Conservation (phyloP, 2,797 vertebrate species). For the Helostoma temminkii region DNA sequence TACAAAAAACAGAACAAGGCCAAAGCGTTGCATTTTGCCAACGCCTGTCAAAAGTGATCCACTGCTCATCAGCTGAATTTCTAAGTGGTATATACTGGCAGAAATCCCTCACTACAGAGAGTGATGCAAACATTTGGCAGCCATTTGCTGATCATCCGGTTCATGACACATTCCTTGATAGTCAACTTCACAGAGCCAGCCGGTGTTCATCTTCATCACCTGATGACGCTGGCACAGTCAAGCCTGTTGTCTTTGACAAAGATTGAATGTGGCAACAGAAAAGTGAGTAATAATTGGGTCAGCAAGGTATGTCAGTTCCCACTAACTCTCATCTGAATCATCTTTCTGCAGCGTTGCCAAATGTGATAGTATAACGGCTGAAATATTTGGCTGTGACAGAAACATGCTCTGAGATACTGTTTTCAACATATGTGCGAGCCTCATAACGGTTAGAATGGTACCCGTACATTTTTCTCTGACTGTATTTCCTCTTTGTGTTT, state of each 20-base stretch:
- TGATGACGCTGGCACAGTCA: constrained; percentile 70
- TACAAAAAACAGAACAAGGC: constrained; percentile 26
- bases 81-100: constrained; percentile 69
- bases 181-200: constrained; percentile 78
- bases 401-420: constrained; percentile 43
- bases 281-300: constrained; percentile 82
- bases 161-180: constrained; percentile 80
- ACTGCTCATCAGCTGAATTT: constrained; percentile 59
- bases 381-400: constrained; percentile 69
- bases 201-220: constrained; percentile 75
- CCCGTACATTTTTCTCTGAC: constrained; percentile 3
- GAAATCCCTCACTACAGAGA: constrained; percentile 59
- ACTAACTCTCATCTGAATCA: constrained; percentile 77
- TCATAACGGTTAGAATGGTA: constrained; percentile 19
- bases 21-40: constrained; percentile 54
- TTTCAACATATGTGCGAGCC: constrained; percentile 42
- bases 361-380: constrained; percentile 61
- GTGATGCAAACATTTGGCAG: constrained; percentile 77
- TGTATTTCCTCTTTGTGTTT: not conserved
- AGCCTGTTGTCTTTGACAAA: constrained; percentile 73
- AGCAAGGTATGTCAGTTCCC: constrained; percentile 79
- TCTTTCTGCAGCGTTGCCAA: constrained; percentile 69
- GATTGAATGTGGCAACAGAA: constrained; percentile 76
- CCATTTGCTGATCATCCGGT: constrained; percentile 74
- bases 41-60: constrained; percentile 60